Base-by-base conservation (phyloP, 2,888 invertebrate species). In the Urechis unicinctus region DNA sequence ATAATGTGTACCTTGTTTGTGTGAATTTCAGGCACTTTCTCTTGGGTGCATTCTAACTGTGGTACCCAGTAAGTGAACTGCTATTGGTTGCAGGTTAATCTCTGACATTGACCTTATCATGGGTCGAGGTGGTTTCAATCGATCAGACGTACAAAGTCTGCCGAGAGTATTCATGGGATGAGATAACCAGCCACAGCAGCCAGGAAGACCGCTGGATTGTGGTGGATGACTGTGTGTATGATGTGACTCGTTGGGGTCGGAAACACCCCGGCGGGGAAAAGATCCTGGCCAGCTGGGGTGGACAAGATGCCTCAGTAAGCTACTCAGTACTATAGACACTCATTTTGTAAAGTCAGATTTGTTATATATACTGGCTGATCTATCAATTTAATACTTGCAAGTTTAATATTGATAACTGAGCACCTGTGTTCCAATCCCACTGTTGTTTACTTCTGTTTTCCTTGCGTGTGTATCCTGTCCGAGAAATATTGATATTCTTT, bases 251-350 rank as follows among this genome's bases (percentile, higher is more conserved):
- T 13, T 62, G 53, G 50, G 43, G 43, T 9, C 54, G 44, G 41
- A 49, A 45, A 22, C 61, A 61, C 44, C 61, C 61, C 2, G 61
- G 61, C 17, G 61, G 61, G 31, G 61, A 51, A n/a, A 54, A 52
- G 24, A 57, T 61, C 9, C 47, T 61, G 24, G 13, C 36, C 21
- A 52, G 56, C 30, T 61, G 43, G n/a, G 57, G 55, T 22, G 61
- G 61, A 26, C 49, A 52, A 28, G 58, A 61, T 52, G 61, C 60
- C 4, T 60, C 61, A 36, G 61, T 61, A 13, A 45, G 30, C 26
- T 17, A 9, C n/a, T 13, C n/a, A n/a, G n/a, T n/a, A n/a, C n/a
- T n/a, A n/a, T n/a, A n/a, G n/a, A 21, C 45, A 28, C 44, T 26
- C 22, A 28, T 52, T 21, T 25, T 25, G 52, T 44, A 13, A n/a